phyloP scores from a whole-genome alignment of 2,113 vertebrate genomes.

The Pogonocichla stellata region DNA sequence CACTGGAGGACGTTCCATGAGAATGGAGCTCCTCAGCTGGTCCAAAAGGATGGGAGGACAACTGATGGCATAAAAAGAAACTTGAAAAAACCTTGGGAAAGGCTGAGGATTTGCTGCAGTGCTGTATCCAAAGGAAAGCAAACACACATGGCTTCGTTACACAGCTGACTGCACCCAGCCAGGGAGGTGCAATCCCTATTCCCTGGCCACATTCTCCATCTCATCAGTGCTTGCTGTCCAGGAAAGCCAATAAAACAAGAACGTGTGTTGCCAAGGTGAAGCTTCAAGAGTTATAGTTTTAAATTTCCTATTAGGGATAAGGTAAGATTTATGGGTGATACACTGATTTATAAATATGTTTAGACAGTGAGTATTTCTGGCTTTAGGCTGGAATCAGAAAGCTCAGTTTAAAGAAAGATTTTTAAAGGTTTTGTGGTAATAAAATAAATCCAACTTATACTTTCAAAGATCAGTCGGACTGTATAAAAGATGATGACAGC shows the following conservation, averaged over 20 bases:
- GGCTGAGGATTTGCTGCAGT: not conserved
- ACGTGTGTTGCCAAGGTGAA: slow-evolving; percentile 45
- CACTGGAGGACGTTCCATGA: not conserved
- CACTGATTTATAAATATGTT: slow-evolving; percentile 52
- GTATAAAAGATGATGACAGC: slow-evolving; percentile 47
- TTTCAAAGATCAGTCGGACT: slow-evolving; percentile 58
- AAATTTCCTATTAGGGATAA: slow-evolving; percentile 48
- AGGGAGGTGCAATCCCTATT: not conserved
- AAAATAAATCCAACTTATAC: slow-evolving; percentile 58
- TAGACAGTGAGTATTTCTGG: slow-evolving; percentile 30
- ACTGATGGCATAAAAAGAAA: not conserved
- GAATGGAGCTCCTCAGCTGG: not conserved
- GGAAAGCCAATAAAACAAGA: slow-evolving; percentile 41
- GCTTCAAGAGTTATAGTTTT: slow-evolving; percentile 36
- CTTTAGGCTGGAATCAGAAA: slow-evolving; percentile 30
- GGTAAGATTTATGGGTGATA: slow-evolving; percentile 36
- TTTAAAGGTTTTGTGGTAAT: slow-evolving; percentile 45
- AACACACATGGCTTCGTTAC: slow-evolving; percentile 63
- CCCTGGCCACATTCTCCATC: slow-evolving; percentile 17
- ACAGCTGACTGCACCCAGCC: slow-evolving; percentile 48
- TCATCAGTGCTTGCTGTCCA: slow-evolving; percentile 39
- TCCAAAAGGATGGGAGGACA: not conserved
- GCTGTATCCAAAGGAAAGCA: slow-evolving; percentile 19
- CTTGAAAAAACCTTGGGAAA: not conserved
- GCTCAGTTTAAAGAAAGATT: slow-evolving; percentile 38